Evolutionary conservation across 2,113 vertebrate species (phyloP).

Genomic region (Macrotis lagotis): DNA sequence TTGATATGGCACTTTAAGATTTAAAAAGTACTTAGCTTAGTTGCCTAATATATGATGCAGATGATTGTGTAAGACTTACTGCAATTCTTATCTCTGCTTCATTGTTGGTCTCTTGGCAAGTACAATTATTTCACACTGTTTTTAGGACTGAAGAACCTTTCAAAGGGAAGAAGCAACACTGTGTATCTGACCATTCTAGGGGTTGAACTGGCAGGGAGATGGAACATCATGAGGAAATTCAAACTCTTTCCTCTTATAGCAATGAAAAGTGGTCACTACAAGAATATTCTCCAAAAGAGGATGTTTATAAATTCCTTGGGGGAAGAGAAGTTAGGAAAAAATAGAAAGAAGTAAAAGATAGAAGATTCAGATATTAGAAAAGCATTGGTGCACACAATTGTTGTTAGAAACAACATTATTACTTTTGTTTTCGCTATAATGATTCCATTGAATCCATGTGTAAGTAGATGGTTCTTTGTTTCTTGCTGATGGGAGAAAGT

Average conservation of each 20-base stretch:
- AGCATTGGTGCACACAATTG: background rate
- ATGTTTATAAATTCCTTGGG: background rate
- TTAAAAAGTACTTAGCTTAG: background rate
- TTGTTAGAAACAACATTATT: background rate
- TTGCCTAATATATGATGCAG: background rate
- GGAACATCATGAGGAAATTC: background rate
- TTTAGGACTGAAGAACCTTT: background rate
- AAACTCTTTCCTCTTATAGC: background rate
- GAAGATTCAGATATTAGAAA: background rate
- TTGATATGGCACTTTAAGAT: background rate
- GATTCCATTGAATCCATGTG: background rate
- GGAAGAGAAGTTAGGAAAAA: background rate
- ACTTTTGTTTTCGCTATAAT: background rate
- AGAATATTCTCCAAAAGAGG: background rate
- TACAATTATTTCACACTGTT: background rate
- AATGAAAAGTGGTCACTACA: background rate
- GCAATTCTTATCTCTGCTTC: background rate
- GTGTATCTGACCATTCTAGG: background rate
- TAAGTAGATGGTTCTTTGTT: background rate
- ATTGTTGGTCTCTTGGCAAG: background rate
- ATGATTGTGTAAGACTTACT: background rate
- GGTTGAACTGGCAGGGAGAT: background rate
- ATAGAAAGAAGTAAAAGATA: background rate
- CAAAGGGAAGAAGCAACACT: background rate
- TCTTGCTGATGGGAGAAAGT: background rate